phyloP scores from a whole-genome alignment of 2,797 vertebrate species.

The Rhodeus uyekii region DNA sequence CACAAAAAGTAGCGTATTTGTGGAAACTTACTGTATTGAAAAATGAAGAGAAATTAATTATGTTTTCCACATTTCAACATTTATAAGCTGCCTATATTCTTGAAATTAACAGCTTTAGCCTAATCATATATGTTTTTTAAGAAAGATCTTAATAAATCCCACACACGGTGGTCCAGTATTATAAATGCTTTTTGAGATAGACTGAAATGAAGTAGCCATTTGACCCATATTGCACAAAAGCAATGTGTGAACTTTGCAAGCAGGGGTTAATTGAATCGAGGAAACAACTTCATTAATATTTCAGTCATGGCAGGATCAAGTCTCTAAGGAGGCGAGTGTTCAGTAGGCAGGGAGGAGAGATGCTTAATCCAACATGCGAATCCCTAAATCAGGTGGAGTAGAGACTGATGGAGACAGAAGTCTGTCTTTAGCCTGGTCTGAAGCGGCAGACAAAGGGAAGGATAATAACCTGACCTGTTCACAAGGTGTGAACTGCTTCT shows the following conservation, averaged over 20 bases:
- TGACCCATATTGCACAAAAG: conserved; percentile 77
- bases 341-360: conserved; percentile 6
- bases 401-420: conserved; percentile 18
- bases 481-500: background rate
- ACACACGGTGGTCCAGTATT: background rate
- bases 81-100: background rate
- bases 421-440: conserved; percentile 13
- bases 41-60: background rate
- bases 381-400: conserved; percentile 19
- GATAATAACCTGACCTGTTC: conserved; percentile 1
- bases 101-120: background rate
- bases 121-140: background rate
- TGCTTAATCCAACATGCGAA: conserved; percentile 36
- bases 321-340: conserved; percentile 66
- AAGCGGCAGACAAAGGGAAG: background rate
- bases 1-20: background rate
- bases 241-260: conserved; percentile 74
- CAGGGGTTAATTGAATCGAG: conserved; percentile 79
- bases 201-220: conserved; percentile 43
- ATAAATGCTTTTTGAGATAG: conserved; percentile 3
- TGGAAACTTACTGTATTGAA: background rate
- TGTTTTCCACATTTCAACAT: background rate
- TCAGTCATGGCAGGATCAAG: conserved; percentile 64
- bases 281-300: conserved; percentile 72
- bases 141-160: background rate